phyloP scores from a whole-genome alignment of 2,888 invertebrate genomes.

The Tortricodes alternella region DNA sequence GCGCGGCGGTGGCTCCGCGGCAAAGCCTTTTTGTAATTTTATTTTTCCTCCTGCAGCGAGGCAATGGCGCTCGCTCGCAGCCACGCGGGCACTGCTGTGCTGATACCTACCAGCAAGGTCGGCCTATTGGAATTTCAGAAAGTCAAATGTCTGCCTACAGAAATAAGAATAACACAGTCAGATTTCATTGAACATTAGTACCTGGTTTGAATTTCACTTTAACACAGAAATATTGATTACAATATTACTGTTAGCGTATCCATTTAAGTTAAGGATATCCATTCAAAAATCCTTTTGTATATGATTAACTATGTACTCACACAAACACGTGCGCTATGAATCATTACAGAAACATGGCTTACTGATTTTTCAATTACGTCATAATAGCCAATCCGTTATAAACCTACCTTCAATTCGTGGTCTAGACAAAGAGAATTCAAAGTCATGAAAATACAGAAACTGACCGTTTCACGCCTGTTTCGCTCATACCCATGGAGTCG shows the following conservation, averaged over 20 bases:
- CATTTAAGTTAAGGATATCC: too few species aligned
- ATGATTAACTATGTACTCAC: too few species aligned
- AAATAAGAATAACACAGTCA: not conserved
- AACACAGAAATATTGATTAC: too few species aligned
- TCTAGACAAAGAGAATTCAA: conserved; percentile 38
- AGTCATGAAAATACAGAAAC: conserved; percentile 48
- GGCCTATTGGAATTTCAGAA: conserved; percentile 38
- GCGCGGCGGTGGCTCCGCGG: conserved; percentile 59
- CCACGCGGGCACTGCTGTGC: conserved; percentile 13
- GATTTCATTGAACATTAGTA: not conserved
- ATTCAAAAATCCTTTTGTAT: too few species aligned
- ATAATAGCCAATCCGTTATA: not conserved
- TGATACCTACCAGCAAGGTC: conserved; percentile 43
- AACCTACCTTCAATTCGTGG: conserved; percentile 8
- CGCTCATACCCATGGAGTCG: conserved; percentile 43
- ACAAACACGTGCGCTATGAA: not conserved
- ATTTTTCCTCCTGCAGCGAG: conserved; percentile 72
- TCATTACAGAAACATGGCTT: not conserved
- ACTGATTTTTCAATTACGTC: not conserved
- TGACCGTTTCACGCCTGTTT: conserved; percentile 45
- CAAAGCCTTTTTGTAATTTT: conserved; percentile 76
- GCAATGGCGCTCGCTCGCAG: conserved; percentile 53
- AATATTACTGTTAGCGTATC: too few species aligned
- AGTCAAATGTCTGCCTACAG: conserved; percentile 3
- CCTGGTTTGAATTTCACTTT: too few species aligned